Evolutionary conservation across 2,797 vertebrate genomes (phyloP), one percentile per base, ranked within the genome.

Genomic region (Fundulus diaphanus): DNA sequence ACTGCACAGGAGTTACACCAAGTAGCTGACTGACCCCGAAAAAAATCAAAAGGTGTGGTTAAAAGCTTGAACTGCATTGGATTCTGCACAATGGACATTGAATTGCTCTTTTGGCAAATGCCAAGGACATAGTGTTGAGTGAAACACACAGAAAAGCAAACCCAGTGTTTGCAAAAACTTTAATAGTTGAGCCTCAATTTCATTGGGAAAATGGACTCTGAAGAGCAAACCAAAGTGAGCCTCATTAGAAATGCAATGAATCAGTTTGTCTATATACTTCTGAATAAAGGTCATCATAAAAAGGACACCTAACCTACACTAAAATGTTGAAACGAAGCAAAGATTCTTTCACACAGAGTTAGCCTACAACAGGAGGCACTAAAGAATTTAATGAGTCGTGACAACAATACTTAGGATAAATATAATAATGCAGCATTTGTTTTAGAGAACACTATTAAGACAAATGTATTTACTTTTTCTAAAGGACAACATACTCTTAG

Each of bases 231-330:
- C 22, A 66, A 42, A 40, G 11, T 0, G 37, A 13, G 37, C 24
- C 37, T 42, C 35, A n/a, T 66, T 42, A 66, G 63, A 66, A 66
- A 66, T 66, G 61, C 63, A 42, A 40, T 24, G 33, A 63, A 12
- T 63, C 31, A 37, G 61, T 65, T 65, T 65, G 61, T 65, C 61
- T 65, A 6, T 65, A 65, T 42, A 24, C 35, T 15, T 40, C 61
- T 42, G 61, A 40, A 65, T 65, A n/a, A 66, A 42, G 63, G 63
- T 66, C 63, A 66, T 42, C 22, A 24, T 42, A 66, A 27, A 12
- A 42, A 66, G 37, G 63, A 27, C 61, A n/a, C 61, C 61, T 65
- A 20, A 27, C 3, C 20, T 13, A 40, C 24, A 42, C 24, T 42
- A 27, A 66, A 42, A 66, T 16, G 6, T 42, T n/a, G 63, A 66